Evolutionary conservation across 2,113 vertebrate species (phyloP).

Genomic region (Ctenodactylus gundi): DNA sequence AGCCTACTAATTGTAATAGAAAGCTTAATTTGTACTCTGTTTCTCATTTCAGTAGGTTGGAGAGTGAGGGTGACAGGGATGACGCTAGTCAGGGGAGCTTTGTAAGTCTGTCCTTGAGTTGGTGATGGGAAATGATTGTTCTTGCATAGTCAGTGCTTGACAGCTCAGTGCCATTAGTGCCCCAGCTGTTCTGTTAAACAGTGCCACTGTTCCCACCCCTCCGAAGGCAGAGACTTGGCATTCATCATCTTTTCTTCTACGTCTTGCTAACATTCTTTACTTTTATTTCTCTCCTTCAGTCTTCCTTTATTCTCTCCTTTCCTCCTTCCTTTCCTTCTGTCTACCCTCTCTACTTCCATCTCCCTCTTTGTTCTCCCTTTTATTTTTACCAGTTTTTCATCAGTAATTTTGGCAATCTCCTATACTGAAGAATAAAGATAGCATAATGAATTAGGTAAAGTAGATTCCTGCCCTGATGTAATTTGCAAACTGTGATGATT

Average conservation of each 20-base stretch:
- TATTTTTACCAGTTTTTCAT: background rate
- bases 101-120: conserved; percentile 8
- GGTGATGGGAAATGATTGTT: background rate
- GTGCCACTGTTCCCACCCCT: background rate
- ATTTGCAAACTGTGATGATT: background rate
- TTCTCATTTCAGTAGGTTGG: conserved; percentile 27
- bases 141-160: background rate
- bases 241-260: background rate
- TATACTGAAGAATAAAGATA: background rate
- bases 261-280: background rate
- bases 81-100: background rate
- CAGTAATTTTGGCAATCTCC: background rate
- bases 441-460: background rate
- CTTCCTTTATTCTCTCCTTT: background rate
- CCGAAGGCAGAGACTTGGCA: background rate
- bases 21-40: conserved; percentile 41
- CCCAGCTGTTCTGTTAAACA: background rate
- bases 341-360: background rate
- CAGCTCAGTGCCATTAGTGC: background rate
- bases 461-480: background rate
- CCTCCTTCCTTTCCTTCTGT: background rate
- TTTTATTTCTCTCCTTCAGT: background rate
- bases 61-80: background rate
- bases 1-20: conserved; percentile 59
- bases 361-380: background rate